Base-by-base conservation (phyloP, 1,140 invertebrate genomes). In the Heterodera schachtii region DNA sequence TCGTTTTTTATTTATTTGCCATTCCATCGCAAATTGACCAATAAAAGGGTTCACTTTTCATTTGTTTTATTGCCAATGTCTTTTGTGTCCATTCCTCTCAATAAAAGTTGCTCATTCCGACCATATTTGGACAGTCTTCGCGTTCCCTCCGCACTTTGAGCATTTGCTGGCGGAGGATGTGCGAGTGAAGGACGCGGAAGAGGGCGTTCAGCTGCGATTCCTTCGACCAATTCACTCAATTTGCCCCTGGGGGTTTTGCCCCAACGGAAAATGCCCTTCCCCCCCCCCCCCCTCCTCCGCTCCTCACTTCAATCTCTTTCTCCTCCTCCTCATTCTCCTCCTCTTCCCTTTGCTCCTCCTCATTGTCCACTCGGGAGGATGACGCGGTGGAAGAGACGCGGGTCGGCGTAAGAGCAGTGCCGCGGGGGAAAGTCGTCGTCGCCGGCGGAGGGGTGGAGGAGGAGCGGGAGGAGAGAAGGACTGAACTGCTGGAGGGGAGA, bases 371-470 rank as follows among this genome's bases (percentile, higher is more conserved):
- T 7, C 31, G 31, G 31, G 31, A 31, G 31, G 31, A 31, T 31
- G 67, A n/a, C 6, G 67, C 3, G n/a, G n/a, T 69, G 41, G 67
- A 69, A n/a, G 6, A 69, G 19, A 19, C n/a, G 67, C 8, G 6
- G 67, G 67, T 9, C 6, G n/a, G 16, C 8, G 67, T 1, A n/a
- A 69, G 67, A 19, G 19, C n/a, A 43, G 67, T 19, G n/a, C 67
- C 67, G 67, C 67, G 96, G 96, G 94, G 94, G 90, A 96, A 98
- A 92, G 96, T 98, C 91, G 95, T 94, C 88, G 96, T 98, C 91
- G 95, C 94, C 88, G 94, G 94, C 79, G 93, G 93, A 79, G 94
- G 94, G 66, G 93, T 93, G 78, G 94, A 94, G 16, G 81, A 80
- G 6, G 13, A 8, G 49, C 49, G 11, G 41, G 49, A 75, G 3